Evolutionary conservation across 2,888 invertebrate genomes (phyloP), one percentile per base, ranked within the genome.

Genomic region (Napeogenes inachia): DNA sequence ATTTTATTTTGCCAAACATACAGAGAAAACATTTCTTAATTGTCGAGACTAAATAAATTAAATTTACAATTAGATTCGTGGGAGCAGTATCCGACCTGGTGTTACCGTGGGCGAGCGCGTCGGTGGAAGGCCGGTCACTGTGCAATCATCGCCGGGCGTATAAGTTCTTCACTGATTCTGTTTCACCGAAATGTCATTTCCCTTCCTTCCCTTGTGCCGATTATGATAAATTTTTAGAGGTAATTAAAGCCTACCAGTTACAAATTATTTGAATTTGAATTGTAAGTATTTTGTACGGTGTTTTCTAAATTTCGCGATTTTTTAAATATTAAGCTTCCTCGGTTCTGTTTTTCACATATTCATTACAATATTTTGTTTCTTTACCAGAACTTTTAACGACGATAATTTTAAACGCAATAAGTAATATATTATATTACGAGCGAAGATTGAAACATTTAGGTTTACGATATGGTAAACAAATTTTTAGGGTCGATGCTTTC

Each of bases 131-230:
- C 4, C 93, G 97, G 54, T 97, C 96, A 47, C 85, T 98, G 67
- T 98, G 98, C 87, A 98, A 98, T 83, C 98, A 98, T 81, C 92
- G 98, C 3, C 91, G 98, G 47, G 98, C 98, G 0, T 97, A 98
- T 87, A 96, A 97, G 78, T 96, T 98, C 82, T 98, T 98, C 86
- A 97, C 97, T 2, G 98, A 98, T 82, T 97, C 97, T 0, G 96
- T 98, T 38, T 96, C 96, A 30, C 96, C 97, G 0, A 93, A 95
- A 70, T 98, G 98, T 78, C 95, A 95, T 75, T 98, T 98, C 81
- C 97, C 96, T 0, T 96, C 98, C 0, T 98, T 97, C 78, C 94
- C 96, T 0, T 98, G 98, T 77, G 92, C 94, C 35, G 92, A 94
- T 66, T 97, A 96, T 82, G 97, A 98, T 66, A 94, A 95, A 65